These are phyloP conservation scores for Taenioides sp. DNA, from an alignment of 2,797 vertebrate species.

Conservation along the genomic window DNA sequence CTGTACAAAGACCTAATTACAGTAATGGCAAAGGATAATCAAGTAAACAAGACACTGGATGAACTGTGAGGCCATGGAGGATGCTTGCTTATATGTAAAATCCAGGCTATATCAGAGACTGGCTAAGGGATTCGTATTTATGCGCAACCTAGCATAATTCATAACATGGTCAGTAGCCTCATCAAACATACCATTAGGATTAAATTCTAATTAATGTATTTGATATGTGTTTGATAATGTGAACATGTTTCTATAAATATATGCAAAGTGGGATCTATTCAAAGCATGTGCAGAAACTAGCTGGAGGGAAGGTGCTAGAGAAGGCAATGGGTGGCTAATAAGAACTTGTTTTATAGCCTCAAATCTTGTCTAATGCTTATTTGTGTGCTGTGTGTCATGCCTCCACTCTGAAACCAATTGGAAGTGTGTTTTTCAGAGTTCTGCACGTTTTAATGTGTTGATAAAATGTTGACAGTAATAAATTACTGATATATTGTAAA, in stretches of 20 bases:
- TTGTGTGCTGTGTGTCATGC: constrained; percentile 51
- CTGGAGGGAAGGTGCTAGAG: constrained; percentile 50
- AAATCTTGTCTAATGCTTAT: constrained; percentile 50
- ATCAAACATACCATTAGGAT: constrained; percentile 48
- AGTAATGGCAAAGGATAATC: constrained; percentile 70
- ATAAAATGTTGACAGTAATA: constrained; percentile 9
- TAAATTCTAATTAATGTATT: constrained; percentile 27
- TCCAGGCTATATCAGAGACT: constrained; percentile 60
- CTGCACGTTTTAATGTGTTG: neutral
- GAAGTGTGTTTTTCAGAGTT: constrained; percentile 15
- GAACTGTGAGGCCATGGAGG: constrained; percentile 54
- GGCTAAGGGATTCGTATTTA: constrained; percentile 39
- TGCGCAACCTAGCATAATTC: constrained; percentile 38
- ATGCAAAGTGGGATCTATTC: constrained; percentile 50
- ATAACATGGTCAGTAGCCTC: constrained; percentile 35
- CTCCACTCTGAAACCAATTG: constrained; percentile 28
- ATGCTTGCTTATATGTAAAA: constrained; percentile 71
- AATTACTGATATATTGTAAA: neutral
- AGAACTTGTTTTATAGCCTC: constrained; percentile 63
- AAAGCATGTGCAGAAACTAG: constrained; percentile 45
- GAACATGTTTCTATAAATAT: constrained; percentile 31
- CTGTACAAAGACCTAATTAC: constrained; percentile 72
- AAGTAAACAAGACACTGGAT: constrained; percentile 67
- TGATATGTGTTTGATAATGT: constrained; percentile 25
- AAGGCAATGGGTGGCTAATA: constrained; percentile 68